phyloP scores from a whole-genome alignment of 53 echinoderm and acorn worm genomes.

The Crossaster papposus region DNA sequence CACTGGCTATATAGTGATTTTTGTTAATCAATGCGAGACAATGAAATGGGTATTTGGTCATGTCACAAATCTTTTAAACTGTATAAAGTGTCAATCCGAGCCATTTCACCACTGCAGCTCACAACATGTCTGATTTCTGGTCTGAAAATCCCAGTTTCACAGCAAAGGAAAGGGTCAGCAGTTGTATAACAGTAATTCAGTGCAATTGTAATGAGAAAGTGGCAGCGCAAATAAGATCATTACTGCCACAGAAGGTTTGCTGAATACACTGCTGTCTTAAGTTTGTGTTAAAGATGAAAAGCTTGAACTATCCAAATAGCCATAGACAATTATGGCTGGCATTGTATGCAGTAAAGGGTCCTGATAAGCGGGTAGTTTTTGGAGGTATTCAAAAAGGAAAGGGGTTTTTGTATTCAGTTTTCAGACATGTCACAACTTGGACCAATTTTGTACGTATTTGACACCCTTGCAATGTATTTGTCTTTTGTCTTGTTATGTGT shows the following conservation, averaged over 20 bases:
- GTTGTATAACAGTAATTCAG: background rate
- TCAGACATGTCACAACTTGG: background rate
- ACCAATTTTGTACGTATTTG: conserved; percentile 3
- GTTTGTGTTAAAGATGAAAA: background rate
- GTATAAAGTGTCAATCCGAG: background rate
- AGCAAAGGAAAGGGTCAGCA: background rate
- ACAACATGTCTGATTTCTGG: background rate
- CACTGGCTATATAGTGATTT: background rate
- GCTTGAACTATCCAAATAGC: background rate
- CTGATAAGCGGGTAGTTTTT: background rate
- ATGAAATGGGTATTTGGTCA: background rate
- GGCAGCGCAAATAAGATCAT: background rate
- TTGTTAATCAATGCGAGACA: background rate
- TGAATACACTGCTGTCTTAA: background rate
- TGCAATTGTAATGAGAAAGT: background rate
- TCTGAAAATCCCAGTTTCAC: background rate
- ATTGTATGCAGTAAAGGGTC: background rate
- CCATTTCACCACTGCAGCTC: background rate
- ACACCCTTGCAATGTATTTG: background rate
- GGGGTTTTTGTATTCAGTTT: background rate
- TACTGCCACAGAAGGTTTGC: background rate
- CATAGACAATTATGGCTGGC: background rate
- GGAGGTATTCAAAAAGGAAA: background rate
- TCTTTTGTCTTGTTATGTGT: conserved; percentile 7
- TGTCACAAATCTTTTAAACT: background rate